Evolutionary conservation across 1,140 invertebrate species (phyloP), one percentile per base, ranked within the genome.

Genomic region (Homarus americanus): DNA sequence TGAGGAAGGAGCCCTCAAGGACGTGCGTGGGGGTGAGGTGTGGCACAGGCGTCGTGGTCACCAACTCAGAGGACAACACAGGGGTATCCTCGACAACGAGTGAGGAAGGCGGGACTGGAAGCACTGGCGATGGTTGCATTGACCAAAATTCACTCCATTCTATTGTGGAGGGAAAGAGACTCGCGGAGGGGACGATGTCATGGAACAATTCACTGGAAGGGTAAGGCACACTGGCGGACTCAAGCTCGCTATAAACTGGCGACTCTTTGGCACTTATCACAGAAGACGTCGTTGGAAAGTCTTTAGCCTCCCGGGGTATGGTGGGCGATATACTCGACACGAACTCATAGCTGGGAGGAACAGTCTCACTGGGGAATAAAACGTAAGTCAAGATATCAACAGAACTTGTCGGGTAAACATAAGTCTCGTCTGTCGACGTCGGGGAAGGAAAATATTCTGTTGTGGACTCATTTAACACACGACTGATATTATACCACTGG

Each of bases 181-280:
- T 85, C 38, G 7, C 41, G n/a, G 69, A 85, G 9, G 83, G 83
- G 41, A 44, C 49, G 32, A 53, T 38, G 58, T 75, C 36, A 28
- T 32, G 72, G 73, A 63, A 90, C 20, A 83, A 28, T 36, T 63
- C 80, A 58, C 82, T 83, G 12, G 88, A 63, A 84, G 40, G 53
- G 72, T 90, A 90, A 90, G 88, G 88, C 88, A 90, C 88, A 83
- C 66, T 83, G 88, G 73, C 40, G 53, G 49, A 49, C 24, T 53
- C 32, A 28, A 34, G 17, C 38, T 78, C 75, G 20, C 73, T 83
- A 72, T 53, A 72, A 24, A 63, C 69, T 12, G 75, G 72, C 36
- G 69, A 63, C 1, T 73, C 24, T 90, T 90, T 90, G 88, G 88
- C 88, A 90, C 88, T 90, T 44, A 90, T 75, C 69, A 90, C 80